Evolutionary conservation across 1,140 invertebrate genomes (phyloP).

Genomic region (Ips nitidus): DNA sequence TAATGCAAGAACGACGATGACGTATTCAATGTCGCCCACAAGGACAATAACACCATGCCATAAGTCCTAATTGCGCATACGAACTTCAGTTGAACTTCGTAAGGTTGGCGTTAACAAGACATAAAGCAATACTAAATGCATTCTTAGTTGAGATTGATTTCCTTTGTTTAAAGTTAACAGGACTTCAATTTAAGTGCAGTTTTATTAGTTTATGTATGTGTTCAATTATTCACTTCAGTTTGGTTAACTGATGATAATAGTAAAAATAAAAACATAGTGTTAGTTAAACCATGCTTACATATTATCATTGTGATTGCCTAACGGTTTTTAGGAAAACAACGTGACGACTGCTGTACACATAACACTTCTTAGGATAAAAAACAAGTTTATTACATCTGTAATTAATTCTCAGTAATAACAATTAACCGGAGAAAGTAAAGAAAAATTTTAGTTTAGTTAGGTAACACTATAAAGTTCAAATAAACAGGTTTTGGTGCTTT

Average conservation of each 20-base stretch:
- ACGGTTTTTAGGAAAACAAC: too few relatives aligned
- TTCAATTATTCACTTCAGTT: not conserved
- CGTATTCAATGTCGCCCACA: constrained; percentile 7
- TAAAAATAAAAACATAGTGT: too few relatives aligned
- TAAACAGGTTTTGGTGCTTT: too few relatives aligned
- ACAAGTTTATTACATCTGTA: too few relatives aligned
- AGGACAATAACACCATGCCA: not conserved
- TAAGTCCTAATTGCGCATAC: constrained; percentile 5
- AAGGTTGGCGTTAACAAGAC: not conserved
- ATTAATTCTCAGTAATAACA: too few relatives aligned
- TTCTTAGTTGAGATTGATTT: constrained; percentile 1
- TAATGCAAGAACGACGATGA: not conserved
- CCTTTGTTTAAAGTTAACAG: not conserved
- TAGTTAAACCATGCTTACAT: too few relatives aligned
- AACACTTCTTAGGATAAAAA: too few relatives aligned
- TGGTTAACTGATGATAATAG: not conserved
- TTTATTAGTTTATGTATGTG: not conserved
- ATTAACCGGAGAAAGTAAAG: too few relatives aligned
- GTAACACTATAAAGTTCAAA: too few relatives aligned
- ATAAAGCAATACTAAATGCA: not conserved
- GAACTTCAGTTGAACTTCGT: constrained; percentile 2
- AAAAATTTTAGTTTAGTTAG: too few relatives aligned
- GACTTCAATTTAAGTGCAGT: not conserved
- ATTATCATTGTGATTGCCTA: too few relatives aligned
- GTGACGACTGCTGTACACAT: too few relatives aligned